Evolutionary conservation across 2,113 vertebrate genomes (phyloP).

Genomic region (Pelecanoides urinatrix): DNA sequence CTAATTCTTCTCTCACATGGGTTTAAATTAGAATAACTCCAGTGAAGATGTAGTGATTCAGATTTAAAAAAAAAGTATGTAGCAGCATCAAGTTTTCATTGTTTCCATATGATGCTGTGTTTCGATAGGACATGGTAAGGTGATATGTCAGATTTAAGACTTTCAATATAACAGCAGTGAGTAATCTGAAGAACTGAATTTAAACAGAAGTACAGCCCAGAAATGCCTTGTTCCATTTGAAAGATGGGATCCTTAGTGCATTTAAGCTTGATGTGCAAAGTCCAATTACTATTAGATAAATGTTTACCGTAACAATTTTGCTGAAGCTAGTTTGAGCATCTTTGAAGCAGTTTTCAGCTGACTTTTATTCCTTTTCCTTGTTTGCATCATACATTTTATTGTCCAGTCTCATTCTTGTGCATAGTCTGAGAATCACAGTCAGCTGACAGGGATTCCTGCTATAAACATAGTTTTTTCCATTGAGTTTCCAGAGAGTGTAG

Average conservation of each 20-base stretch:
- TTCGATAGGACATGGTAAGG: background rate
- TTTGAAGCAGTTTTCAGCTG: background rate
- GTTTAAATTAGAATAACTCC: background rate
- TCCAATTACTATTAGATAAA: background rate
- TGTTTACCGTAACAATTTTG: background rate
- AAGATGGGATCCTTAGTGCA: background rate
- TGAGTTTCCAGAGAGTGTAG: background rate
- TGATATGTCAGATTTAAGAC: background rate
- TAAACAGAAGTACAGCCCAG: background rate
- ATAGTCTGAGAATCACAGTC: background rate
- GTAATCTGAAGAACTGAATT: background rate
- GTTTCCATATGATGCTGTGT: background rate
- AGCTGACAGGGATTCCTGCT: conserved; percentile 7
- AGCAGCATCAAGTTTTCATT: background rate
- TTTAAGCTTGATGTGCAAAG: conserved; percentile 20
- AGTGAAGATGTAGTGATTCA: background rate
- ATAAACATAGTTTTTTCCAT: background rate
- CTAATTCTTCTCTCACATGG: background rate
- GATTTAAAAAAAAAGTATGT: background rate
- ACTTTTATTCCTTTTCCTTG: background rate
- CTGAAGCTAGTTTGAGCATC: background rate
- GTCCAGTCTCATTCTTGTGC: background rate
- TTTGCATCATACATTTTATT: background rate
- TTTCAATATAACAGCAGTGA: background rate
- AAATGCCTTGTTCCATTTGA: conserved; percentile 1